Evolutionary conservation across 2,888 invertebrate genomes (phyloP), one percentile per base, ranked within the genome.

Genomic region (Phasia obesa): DNA sequence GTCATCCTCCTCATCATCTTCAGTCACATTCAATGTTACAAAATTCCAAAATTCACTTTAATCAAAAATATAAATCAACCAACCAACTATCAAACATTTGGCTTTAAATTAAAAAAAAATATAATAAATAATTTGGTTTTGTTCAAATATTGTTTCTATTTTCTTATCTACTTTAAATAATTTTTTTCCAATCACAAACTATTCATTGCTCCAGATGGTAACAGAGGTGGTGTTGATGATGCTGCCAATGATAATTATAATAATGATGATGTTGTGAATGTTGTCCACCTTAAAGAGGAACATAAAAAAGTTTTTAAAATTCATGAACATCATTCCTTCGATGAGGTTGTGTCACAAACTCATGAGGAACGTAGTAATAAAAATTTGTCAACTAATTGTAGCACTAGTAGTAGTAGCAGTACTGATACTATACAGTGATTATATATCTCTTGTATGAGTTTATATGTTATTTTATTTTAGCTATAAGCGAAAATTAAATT

Each of bases 251-350:
- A 42, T 57, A 55, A 49, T 35, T 59, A 49, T 71, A 57, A 47
- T 49, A 38, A 42, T 65, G 70, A 27, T 69, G 85, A 51, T 84
- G 38, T 44, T 74, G 51, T 57, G 35, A 71, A 75, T 35, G 35
- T 35, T 74, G 67, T 49, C 44, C 74, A 71, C 80, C 62, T 44
- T 78, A 60, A 62, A 53, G 19, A 79, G 73, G 57, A 60, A 27
- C 47, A 65, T 73, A 49, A 75, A 53, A 59, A 74, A 65, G 73
- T 65, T 71, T 69, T 76, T 67, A 70, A 77, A 67, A 55, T 73
- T 74, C 74, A 82, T 74, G 73, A 74, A 67, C 60, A 74, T 64
- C 86, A 85, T 84, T 83, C 86, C 82, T 83, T 83, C 80, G 85
- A 85, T 85, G 84, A 79, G 82, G 79, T 80, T 87, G 84, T 74